Evolutionary conservation across 1,140 invertebrate genomes (phyloP), one percentile per base, ranked within the genome.

Genomic region (Bombyx mandarina): DNA sequence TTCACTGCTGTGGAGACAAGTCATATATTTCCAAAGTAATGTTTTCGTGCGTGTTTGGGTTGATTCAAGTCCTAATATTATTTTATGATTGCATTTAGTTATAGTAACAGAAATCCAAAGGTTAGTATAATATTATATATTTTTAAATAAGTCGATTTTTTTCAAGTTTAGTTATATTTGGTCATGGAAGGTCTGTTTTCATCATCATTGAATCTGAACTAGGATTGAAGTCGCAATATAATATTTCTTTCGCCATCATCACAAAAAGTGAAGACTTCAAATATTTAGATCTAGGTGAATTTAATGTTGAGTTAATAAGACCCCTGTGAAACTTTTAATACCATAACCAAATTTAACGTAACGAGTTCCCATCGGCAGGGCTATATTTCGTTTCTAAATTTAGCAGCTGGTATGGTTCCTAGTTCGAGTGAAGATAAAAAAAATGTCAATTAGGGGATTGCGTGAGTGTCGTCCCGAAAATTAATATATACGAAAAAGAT

Each of bases 381-480:
- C 70, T 71, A 66, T 64, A 71, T 81, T 79, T 72, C 68, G 65
- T 78, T 79, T 86, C 79, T 83, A 82, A 87, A 88, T 82, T 82
- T 88, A 88, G 79, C 82, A 82, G 86, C 85, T 86, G 88, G 76
- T 86, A 89, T 87, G 85, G 86, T 88, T 88, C 88, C 86, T 88
- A 89, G 84, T 82, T 81, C 77, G 83, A 85, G 80, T 88, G 83
- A 88, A 88, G 84, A 86, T 81, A 78, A 35, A 51, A 10, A 81
- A 88, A 77, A 88, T 87, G 88, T 89, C 88, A 89, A 89, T 89
- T 89, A 89, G 85, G 75, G 76, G 79, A 81, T 75, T 78, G 82
- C 79, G 77, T 82, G 73, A 69, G 83, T 83, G 84, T 87, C 84
- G 84, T 79, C 82, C 84, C 81, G 51, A 26, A 54, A 62, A 54